Evolutionary conservation across 2,888 invertebrate species (phyloP), one percentile per base, ranked within the genome.

Genomic region (Aleiodes alternator): DNA sequence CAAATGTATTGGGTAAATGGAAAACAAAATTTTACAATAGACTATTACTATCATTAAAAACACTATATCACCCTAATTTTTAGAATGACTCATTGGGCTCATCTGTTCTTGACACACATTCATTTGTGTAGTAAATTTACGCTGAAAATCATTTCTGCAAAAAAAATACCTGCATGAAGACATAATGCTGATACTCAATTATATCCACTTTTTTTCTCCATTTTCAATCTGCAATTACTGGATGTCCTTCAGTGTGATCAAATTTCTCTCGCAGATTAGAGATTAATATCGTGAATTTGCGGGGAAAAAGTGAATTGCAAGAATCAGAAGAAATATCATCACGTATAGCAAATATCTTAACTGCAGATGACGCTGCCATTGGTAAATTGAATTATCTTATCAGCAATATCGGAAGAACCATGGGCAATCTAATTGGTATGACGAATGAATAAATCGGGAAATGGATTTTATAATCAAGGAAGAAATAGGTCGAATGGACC

Each of bases 311-410:
- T 43, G 11, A 43, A 43, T 43, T 43, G 7, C 43, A 43, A 9
- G 7, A 43, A 8, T 51, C 53, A 61, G 38, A 16, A 64, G 64
- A 43, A 72, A 59, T 31, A 71, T 34, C 16, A 53, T 53, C 16
- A 31, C 14, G 29, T 50, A 53, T 53, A 55, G 61, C 64, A 72
- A 72, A 72, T 43, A 8, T 64, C 53, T 72, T 51, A 53, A 34
- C 8, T 64, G 64, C 53, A 64, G 61, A 53, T 64, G 72, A 72
- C 64, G 59, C 34, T 38, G 72, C 34, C 9, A 43, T 64, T 64
- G 12, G 56, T 51, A 72, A 53, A 72, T 64, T 72, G 53, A 64
- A 72, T 72, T 72, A 64, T 72, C 53, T 72, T 72, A 72, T 72
- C 72, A 72, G 72, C 4, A 43, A 64, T 64, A 72, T 72, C 64